Percentiles rank a stretch among this genome's conserved stretches.
phyloP scores from a whole-genome alignment of 2,888 invertebrate species.

The Peribatodes rhomboidaria region DNA sequence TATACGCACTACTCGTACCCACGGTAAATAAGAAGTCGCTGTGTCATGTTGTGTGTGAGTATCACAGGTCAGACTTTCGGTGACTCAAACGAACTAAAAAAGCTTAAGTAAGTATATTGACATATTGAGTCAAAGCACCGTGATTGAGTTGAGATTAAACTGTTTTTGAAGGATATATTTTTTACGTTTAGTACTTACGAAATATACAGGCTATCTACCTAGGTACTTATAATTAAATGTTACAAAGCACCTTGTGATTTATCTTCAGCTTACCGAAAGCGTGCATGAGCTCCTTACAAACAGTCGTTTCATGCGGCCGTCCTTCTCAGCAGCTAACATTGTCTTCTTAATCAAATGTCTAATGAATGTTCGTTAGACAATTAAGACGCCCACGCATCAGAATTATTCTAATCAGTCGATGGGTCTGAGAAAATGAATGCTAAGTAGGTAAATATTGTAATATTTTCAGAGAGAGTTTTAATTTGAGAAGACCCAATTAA shows the following conservation, averaged over 20 bases:
- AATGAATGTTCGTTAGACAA: slow-evolving; percentile 5
- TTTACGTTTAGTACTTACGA: background rate
- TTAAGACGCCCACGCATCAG: background rate
- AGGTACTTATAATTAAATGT: background rate
- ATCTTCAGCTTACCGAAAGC: slow-evolving; percentile 15
- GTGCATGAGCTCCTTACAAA: slow-evolving; percentile 13
- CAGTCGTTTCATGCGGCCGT: background rate
- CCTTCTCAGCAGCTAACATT: background rate
- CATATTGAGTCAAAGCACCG: no score
- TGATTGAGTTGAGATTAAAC: no score
- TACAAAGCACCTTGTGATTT: slow-evolving; percentile 4
- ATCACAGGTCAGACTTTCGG: no score
- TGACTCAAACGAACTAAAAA: no score
- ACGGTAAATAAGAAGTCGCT: no score
- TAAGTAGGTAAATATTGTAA: no score
- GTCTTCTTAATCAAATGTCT: slow-evolving; percentile 9
- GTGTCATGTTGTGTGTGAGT: no score
- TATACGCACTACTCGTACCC: no score
- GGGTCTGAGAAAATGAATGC: background rate
- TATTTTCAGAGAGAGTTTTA: no score
- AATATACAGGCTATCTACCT: background rate
- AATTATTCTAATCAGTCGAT: background rate
- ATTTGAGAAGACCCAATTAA: no score
- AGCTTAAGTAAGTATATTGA: no score
- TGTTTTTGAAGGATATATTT: no score